Percentiles rank a stretch among this genome's conserved stretches.
These are phyloP conservation scores for Sceliomorpha sp. DNA, from an alignment of 2,888 invertebrate species.

Conservation along the genomic window DNA sequence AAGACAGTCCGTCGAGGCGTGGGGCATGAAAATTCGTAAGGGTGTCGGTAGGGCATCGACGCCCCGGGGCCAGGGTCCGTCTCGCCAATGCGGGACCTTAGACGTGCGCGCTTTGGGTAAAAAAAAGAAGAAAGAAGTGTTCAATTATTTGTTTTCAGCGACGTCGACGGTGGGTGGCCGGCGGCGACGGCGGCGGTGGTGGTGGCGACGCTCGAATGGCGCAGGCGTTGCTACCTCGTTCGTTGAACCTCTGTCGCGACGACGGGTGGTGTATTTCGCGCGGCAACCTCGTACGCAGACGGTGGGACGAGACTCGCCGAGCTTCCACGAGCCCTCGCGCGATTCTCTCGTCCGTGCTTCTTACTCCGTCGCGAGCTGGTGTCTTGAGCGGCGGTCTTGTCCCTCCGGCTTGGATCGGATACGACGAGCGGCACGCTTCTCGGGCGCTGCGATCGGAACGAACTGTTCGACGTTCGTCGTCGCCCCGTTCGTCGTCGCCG, in stretches of 20 bases:
- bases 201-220: constrained; percentile 62
- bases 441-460: too few species aligned
- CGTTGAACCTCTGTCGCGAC: constrained; percentile 72
- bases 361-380: constrained; percentile 76
- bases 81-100: constrained; percentile 54
- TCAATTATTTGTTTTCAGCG: constrained; percentile 43
- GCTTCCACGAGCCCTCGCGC: constrained; percentile 37
- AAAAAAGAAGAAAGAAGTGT: too few species aligned
- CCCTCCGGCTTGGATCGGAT: too few species aligned
- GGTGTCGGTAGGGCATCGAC: too few species aligned
- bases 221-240: constrained; percentile 76
- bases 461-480: too few species aligned
- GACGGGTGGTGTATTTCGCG: constrained; percentile 52
- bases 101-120: constrained; percentile 44
- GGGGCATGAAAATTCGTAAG: too few species aligned
- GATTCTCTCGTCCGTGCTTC: constrained; percentile 39
- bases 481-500: too few species aligned
- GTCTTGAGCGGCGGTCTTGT: too few species aligned
- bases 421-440: too few species aligned
- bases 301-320: constrained; percentile 50
- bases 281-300: constrained; percentile 55
- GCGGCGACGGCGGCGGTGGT: too few species aligned
- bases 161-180: constrained; percentile 57
- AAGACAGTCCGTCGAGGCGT: too few species aligned
- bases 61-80: constrained; percentile 32